Evolutionary conservation across 2,797 vertebrate genomes (phyloP).

Genomic region (Gambelia wislizenii): DNA sequence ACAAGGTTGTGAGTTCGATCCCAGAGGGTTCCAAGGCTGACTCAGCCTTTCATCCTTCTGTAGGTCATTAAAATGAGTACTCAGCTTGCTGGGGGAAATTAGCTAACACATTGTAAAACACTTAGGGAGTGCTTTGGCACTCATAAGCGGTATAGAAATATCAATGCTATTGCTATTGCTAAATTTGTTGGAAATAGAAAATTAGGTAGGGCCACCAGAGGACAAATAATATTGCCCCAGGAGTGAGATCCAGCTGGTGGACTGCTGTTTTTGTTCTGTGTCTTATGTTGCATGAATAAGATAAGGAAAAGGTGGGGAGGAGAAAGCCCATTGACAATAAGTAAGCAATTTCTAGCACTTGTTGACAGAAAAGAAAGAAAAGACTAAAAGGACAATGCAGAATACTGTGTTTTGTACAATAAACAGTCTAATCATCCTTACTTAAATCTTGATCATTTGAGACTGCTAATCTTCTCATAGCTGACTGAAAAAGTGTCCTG

Average conservation of each 20-base stretch:
- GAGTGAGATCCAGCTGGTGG: neutral
- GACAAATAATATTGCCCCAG: neutral
- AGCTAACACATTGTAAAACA: too few relatives aligned
- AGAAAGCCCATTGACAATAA: neutral
- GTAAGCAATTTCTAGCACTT: neutral
- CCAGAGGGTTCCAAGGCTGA: too few relatives aligned
- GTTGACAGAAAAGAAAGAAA: neutral
- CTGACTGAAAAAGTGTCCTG: neutral
- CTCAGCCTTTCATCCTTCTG: too few relatives aligned
- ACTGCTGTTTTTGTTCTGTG: neutral
- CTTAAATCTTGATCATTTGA: neutral
- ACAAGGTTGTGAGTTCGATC: too few relatives aligned
- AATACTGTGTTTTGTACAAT: neutral
- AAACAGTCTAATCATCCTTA: constrained; percentile 1
- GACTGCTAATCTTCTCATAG: neutral
- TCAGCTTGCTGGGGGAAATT: too few relatives aligned
- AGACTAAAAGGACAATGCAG: neutral
- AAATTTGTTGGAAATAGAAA: constrained; percentile 6
- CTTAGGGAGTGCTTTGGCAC: too few relatives aligned
- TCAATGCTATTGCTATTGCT: too few relatives aligned
- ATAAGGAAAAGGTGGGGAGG: neutral
- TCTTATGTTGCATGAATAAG: neutral
- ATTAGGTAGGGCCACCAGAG: neutral
- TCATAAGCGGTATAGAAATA: too few relatives aligned
- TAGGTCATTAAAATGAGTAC: too few relatives aligned